Evolutionary conservation across 2,797 vertebrate species (phyloP), one percentile per base, ranked within the genome.

Genomic region (Molothrus ater): DNA sequence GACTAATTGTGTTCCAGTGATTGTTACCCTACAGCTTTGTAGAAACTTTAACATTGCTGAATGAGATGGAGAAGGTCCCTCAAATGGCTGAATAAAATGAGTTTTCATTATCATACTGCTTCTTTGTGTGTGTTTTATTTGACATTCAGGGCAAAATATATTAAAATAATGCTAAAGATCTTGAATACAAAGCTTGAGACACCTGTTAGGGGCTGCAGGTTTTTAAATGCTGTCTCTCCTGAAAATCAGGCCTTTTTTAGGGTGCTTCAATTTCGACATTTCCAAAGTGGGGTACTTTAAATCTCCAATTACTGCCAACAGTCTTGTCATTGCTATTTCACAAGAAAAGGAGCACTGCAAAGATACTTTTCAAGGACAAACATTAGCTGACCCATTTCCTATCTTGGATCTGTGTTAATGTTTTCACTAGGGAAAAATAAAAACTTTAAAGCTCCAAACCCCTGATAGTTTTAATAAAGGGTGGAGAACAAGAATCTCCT

Each of bases 121-220:
- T 72, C 78, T 78, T 82, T 86, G 38, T 74, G 21, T 86, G 70
- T 91, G 34, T 54, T 94, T 95, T 78, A 72, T 95, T 95, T 90
- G 63, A 72, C 22, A 10, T 66, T 75, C 71, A 84, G 40, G 47
- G 22, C 32, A 92, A 80, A 25, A 34, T 47, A 16, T 17, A 17
- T 88, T 65, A 53, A 87, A 93, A 64, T 61, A 53, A 38, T 59
- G 22, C 9, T 93, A 38, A 47, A 31, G 8, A 21, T 90, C 71
- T 86, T 63, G 38, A 69, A 16, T 76, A 26, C 12, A 60, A 59
- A 87, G 11, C n/a, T 90, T 51, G 25, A 78, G 50, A 53, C 8
- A 13, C 8, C 15, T 61, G 7, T 64, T 70, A 82, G 36, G 26
- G 13, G 6, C 28, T 80, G 13, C 8, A 56, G 0, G 13, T 83